phyloP scores from a whole-genome alignment of 2,797 vertebrate species.

The Telmatherina bonti region DNA sequence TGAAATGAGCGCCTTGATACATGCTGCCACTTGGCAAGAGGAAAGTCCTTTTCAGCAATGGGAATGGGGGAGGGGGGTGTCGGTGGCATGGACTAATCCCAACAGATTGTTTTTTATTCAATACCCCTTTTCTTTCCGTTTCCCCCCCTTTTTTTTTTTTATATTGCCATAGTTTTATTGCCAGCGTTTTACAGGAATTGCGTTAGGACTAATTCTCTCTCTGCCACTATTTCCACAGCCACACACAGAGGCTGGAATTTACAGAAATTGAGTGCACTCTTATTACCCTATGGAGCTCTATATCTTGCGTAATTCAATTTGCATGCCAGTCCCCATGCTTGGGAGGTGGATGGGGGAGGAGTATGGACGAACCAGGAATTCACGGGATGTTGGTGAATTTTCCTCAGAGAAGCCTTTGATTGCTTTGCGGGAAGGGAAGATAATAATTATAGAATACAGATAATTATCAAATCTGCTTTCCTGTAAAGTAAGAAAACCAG shows the following conservation, averaged over 20 bases:
- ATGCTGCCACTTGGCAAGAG: conserved; percentile 74
- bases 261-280: conserved; percentile 42
- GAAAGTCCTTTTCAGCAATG: conserved; percentile 72
- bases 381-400: conserved; percentile 35
- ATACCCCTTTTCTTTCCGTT: too few species aligned
- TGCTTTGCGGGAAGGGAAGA: conserved; percentile 45
- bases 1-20: conserved; percentile 75
- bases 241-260: conserved; percentile 42
- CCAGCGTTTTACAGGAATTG: conserved; percentile 39
- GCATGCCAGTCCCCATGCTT: conserved; percentile 56
- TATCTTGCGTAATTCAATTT: conserved; percentile 76
- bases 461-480: conserved; percentile 44
- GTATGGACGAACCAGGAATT: conserved; percentile 24
- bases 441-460: conserved; percentile 61
- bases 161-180: conserved; percentile 31
- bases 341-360: conserved; percentile 47
- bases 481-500: conserved; percentile 29
- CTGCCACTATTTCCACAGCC: conserved; percentile 21
- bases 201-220: conserved; percentile 33
- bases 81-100: conserved; percentile 65
- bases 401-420: conserved; percentile 46
- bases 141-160: conserved; percentile 33
- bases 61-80: conserved; percentile 45
- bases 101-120: too few species aligned
- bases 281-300: conserved; percentile 53